Evolutionary conservation across 1,140 invertebrate species (phyloP), one percentile per base, ranked within the genome.

Genomic region (Drosophila parvula): DNA sequence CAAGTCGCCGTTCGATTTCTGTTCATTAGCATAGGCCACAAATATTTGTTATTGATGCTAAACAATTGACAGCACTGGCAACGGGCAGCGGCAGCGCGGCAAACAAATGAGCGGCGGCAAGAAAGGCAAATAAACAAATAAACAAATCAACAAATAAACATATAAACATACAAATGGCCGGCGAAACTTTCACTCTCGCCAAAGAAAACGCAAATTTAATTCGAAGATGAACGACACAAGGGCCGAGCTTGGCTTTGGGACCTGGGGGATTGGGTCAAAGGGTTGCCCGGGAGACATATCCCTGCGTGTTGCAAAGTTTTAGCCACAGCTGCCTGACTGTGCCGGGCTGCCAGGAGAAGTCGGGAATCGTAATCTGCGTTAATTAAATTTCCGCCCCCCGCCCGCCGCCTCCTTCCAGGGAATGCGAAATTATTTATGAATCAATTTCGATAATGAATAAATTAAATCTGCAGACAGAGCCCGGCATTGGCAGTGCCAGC

Each of bases 41-140:
- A 84, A 84, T 84, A 84, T 84, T 84, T 76, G 80, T 79, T 83
- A 83, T 83, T 83, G 80, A 82, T 84, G 81, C 76, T 77, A 80
- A 83, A 77, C 79, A 82, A 82, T 82, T 83, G 80, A 83, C 76
- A 65, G 78, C 56, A 78, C 57, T 62, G 44, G 27, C 44, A 75
- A 3, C 3, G 22, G 71, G 47, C 56, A 53, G 22, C 50, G 50
- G 50, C 50, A 34, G 30, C 32, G 45, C 32, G 45, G 34, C 55
- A 69, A 61, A 62, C 79, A 73, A 74, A 74, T 74, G 57, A 74
- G 63, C 50, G 30, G 55, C 69, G 12, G 40, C 28, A 28, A 18
- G 32, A 41, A 16, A 53, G 28, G 14, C 67, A 32, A 22, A 22
- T 22, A 22, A 22, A 12, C 32, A 56, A 5, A 48, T 16, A n/a